Conservation (phyloP, 2,113 vertebrate genomes). For the Lonchura striata region DNA sequence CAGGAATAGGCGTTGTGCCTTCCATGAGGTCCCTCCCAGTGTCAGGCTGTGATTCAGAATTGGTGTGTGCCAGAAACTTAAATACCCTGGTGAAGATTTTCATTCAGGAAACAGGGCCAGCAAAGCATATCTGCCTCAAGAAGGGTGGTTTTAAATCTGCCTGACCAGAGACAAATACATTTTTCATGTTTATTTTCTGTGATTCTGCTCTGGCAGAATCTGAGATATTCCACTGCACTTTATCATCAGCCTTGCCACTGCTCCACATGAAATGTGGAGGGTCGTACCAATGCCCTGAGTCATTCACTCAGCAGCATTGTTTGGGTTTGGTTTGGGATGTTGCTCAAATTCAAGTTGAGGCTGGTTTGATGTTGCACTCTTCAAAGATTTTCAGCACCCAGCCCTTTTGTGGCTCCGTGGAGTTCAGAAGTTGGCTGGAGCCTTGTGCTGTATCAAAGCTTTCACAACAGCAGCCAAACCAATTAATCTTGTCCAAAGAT, state of each 20-base stretch:
- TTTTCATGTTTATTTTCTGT: background rate
- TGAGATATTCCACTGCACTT: background rate
- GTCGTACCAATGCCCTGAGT: slow-evolving; percentile 51
- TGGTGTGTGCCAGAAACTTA: background rate
- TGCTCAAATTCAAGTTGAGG: slow-evolving; percentile 65
- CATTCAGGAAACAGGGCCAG: background rate
- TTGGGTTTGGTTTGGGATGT: slow-evolving; percentile 64
- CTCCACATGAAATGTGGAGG: slow-evolving; percentile 15
- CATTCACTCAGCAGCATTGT: slow-evolving; percentile 27
- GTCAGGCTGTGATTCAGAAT: background rate
- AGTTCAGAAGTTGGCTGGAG: slow-evolving; percentile 52
- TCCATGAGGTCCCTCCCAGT: background rate
- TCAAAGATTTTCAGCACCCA: slow-evolving; percentile 63
- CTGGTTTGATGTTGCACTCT: slow-evolving; percentile 62
- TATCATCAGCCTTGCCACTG: background rate
- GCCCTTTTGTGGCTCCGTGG: slow-evolving; percentile 46
- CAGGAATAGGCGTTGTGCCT: background rate
- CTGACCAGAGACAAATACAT: background rate
- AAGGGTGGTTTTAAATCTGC: background rate
- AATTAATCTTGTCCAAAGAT: slow-evolving; percentile 48
- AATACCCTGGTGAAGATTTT: background rate
- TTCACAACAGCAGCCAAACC: slow-evolving; percentile 51
- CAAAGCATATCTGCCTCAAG: background rate
- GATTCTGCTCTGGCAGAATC: background rate
- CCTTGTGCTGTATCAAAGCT: slow-evolving; percentile 7